Conservation (phyloP, 2,113 vertebrate species). For the Cinclus cinclus region DNA sequence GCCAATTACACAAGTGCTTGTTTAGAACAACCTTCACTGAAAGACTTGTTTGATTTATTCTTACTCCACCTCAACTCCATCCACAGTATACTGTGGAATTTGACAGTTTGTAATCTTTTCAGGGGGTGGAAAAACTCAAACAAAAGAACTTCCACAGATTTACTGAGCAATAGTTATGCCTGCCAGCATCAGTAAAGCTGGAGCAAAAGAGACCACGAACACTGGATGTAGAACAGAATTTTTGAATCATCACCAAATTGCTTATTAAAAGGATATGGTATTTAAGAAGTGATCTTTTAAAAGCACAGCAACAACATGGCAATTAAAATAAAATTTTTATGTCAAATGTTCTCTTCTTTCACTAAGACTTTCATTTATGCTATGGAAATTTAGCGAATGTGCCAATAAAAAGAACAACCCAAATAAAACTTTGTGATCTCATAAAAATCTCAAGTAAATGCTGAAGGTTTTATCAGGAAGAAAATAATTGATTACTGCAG, state of each 20-base stretch:
- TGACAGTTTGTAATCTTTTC: not conserved
- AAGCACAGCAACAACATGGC: conserved; percentile 3
- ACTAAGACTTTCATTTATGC: not conserved
- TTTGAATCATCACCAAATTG: not conserved
- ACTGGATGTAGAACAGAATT: not conserved
- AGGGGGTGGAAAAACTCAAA: not conserved
- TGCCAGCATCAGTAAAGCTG: conserved; percentile 32
- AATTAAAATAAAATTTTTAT: not conserved
- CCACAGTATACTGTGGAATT: not conserved
- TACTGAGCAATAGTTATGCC: not conserved
- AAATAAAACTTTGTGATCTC: conserved; percentile 26
- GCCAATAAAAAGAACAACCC: conserved; percentile 29
- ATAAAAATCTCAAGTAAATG: not conserved
- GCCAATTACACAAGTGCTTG: not conserved
- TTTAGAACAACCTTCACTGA: not conserved
- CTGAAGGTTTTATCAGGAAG: conserved; percentile 28
- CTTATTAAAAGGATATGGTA: conserved; percentile 7
- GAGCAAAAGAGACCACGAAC: not conserved
- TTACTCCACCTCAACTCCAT: not conserved
- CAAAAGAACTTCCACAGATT: not conserved
- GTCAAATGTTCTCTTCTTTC: not conserved
- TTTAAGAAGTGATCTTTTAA: not conserved
- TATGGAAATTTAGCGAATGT: conserved; percentile 37
- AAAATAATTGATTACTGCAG: conserved; percentile 54
- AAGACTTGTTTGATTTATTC: not conserved